Conservation (phyloP, 2,113 vertebrate genomes). For the Triplophysa tibetana region DNA sequence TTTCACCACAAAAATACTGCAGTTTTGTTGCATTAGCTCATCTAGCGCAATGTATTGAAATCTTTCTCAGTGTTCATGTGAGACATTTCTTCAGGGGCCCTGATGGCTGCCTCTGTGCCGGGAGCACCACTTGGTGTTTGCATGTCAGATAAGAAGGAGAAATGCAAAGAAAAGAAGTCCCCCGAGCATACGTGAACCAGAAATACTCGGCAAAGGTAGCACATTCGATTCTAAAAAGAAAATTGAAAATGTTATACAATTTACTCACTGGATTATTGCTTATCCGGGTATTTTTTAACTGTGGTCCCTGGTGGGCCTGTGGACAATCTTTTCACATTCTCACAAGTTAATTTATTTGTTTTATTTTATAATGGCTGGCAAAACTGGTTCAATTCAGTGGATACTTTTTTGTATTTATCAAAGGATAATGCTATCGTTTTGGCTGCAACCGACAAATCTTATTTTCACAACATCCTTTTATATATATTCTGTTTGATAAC, state of each 20-base stretch:
- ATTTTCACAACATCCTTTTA: too few relatives aligned
- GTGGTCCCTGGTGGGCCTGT: neutral
- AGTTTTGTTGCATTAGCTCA: neutral
- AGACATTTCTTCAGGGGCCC: slow-evolving; percentile 23
- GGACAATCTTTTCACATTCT: too few relatives aligned
- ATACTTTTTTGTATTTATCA: too few relatives aligned
- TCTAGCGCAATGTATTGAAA: neutral
- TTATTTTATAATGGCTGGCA: too few relatives aligned
- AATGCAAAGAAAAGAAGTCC: slow-evolving; percentile 1
- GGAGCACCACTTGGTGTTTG: slow-evolving; percentile 3
- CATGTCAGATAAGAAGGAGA: neutral
- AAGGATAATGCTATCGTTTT: too few relatives aligned
- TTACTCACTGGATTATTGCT: neutral
- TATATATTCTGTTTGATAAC: too few relatives aligned
- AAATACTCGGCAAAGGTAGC: neutral
- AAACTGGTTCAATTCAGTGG: too few relatives aligned
- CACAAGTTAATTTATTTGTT: too few relatives aligned
- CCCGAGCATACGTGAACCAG: neutral
- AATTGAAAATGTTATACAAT: slow-evolving; percentile 1
- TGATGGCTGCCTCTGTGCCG: slow-evolving; percentile 5
- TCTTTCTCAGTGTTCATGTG: neutral
- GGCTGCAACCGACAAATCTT: too few relatives aligned
- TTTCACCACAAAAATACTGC: neutral
- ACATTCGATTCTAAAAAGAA: neutral
- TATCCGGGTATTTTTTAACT: neutral